Conservation (phyloP, 92 coral and sea anemone genomes). For the Actinernus sp. region DNA sequence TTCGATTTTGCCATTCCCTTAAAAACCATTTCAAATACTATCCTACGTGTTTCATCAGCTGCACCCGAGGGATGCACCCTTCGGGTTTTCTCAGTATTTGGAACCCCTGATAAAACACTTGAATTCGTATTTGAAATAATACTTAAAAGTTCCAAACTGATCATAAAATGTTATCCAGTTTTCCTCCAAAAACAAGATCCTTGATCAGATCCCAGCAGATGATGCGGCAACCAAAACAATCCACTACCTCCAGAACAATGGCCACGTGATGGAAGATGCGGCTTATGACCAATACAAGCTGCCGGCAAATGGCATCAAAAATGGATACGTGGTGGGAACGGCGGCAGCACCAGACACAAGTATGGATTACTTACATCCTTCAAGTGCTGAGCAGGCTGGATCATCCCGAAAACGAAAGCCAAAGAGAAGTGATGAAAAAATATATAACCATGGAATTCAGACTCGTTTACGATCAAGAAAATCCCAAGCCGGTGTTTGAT, state of each 20-base stretch:
- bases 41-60: too few relatives aligned
- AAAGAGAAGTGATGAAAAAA: constrained; percentile 36
- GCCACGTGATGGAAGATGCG: constrained; percentile 49
- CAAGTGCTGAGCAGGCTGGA: constrained; percentile 31
- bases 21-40: too few relatives aligned
- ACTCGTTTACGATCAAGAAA: constrained; percentile 60
- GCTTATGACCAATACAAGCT: constrained; percentile 8
- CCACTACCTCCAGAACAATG: constrained; percentile 84
- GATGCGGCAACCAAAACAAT: constrained; percentile 81
- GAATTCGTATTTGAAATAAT: too few relatives aligned
- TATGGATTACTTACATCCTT: constrained; percentile 15
- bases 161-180: too few relatives aligned
- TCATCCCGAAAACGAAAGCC: constrained; percentile 48
- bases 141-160: too few relatives aligned
- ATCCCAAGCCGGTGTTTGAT: constrained; percentile 69
- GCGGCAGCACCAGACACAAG: constrained; percentile 5
- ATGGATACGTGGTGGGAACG: constrained; percentile 38
- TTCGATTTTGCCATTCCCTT: too few relatives aligned
- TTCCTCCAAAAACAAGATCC: constrained; percentile 16
- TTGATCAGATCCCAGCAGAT: constrained; percentile 91
- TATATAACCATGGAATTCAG: constrained; percentile 16
- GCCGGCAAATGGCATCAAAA: constrained; percentile 19
- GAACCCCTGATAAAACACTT: too few relatives aligned
- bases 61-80: too few relatives aligned
- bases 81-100: too few relatives aligned